A percentile compares a stretch with the other conserved stretches of the same genome.
Evolutionary conservation across 2,888 invertebrate genomes (phyloP).

Genomic region (Eilema caniola): DNA sequence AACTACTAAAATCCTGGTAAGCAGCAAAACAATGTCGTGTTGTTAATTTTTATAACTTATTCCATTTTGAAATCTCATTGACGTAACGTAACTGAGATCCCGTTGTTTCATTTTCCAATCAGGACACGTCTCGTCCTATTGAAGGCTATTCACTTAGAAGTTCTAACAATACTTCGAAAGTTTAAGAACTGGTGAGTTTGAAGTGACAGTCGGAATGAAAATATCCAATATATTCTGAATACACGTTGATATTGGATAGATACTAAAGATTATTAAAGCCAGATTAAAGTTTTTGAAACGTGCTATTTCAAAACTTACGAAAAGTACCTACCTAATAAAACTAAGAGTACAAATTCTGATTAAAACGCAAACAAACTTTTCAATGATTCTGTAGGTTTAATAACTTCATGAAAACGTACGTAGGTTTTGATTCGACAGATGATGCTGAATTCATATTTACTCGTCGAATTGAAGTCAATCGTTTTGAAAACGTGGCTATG

Average conservation of each 20-base stretch:
- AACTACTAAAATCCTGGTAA: too few relatives aligned
- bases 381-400: background rate
- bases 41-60: background rate
- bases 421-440: too few relatives aligned
- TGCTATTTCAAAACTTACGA: too few relatives aligned
- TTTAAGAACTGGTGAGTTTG: background rate
- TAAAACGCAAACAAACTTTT: too few relatives aligned
- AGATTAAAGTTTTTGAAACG: too few relatives aligned
- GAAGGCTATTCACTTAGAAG: background rate
- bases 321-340: too few relatives aligned
- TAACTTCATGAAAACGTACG: background rate
- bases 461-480: too few relatives aligned
- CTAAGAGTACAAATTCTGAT: too few relatives aligned
- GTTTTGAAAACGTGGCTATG: too few relatives aligned
- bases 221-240: background rate
- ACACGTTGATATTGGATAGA: background rate
- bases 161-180: background rate
- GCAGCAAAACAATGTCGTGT: too few relatives aligned
- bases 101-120: background rate
- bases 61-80: background rate
- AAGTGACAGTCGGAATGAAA: background rate
- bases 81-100: background rate
- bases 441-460: too few relatives aligned
- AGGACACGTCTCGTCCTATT: background rate
- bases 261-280: background rate